These are phyloP conservation scores for Petrolisthes manimaculis DNA, from an alignment of 2,888 invertebrate species.

Conservation along the genomic window DNA sequence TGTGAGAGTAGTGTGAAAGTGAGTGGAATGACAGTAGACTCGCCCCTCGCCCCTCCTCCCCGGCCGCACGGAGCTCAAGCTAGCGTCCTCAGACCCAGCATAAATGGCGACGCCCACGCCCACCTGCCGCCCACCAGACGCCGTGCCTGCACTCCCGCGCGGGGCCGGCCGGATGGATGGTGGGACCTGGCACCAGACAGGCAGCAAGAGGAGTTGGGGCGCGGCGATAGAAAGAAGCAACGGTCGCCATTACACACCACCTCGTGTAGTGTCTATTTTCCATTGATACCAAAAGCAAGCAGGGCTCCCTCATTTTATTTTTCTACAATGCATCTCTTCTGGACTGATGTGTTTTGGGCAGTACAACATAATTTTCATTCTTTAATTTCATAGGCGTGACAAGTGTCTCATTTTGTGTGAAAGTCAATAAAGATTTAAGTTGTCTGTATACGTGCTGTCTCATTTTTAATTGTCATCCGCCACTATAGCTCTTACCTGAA, in stretches of 20 bases:
- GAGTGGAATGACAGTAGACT: slow-evolving; percentile 32
- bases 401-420: slow-evolving; percentile 58
- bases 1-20: slow-evolving; percentile 50
- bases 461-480: slow-evolving; percentile 54
- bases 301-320: slow-evolving; percentile 61
- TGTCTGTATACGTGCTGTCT: slow-evolving; percentile 57
- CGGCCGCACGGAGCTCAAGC: slow-evolving; percentile 48
- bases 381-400: slow-evolving; percentile 56
- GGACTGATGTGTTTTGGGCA: slow-evolving; percentile 56
- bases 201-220: slow-evolving; percentile 30
- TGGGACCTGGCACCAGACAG: slow-evolving; percentile 39
- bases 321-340: slow-evolving; percentile 57
- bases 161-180: slow-evolving; percentile 40
- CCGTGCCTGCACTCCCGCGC: slow-evolving; percentile 21
- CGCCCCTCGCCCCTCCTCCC: slow-evolving; percentile 44
- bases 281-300: slow-evolving; percentile 60
- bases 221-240: neutral
- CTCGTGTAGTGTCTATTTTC: slow-evolving; percentile 56
- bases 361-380: slow-evolving; percentile 58
- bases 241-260: slow-evolving; percentile 33
- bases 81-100: slow-evolving; percentile 47
- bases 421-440: slow-evolving; percentile 55
- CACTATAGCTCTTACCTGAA: slow-evolving; percentile 11
- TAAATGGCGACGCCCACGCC: slow-evolving; percentile 47
- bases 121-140: slow-evolving; percentile 37